Percentiles rank a stretch among this genome's conserved stretches.
These are phyloP conservation scores for Trichonephila inaurata DNA, from an alignment of 1,140 invertebrate genomes.

Conservation along the genomic window DNA sequence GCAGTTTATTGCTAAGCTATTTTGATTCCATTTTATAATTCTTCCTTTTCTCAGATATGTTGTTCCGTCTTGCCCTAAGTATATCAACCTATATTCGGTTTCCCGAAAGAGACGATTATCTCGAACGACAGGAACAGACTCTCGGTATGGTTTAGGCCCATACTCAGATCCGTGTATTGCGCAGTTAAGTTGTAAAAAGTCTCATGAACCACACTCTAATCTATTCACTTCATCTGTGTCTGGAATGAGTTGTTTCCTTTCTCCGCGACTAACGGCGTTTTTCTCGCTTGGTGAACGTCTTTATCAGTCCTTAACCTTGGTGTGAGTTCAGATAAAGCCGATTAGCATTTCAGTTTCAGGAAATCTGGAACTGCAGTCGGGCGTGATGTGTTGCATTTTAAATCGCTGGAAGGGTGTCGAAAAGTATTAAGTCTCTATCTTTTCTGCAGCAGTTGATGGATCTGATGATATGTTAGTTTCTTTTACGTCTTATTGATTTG, in stretches of 20 bases:
- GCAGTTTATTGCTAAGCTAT: too few relatives aligned
- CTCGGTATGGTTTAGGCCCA: not conserved
- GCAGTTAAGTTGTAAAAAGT: not conserved
- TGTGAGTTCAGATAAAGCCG: not conserved
- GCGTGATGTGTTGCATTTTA: not conserved
- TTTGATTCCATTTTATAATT: too few relatives aligned
- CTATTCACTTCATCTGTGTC: not conserved
- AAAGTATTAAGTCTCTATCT: not conserved
- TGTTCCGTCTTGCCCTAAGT: not conserved
- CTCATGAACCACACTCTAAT: not conserved
- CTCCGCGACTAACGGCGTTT: not conserved
- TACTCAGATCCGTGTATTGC: not conserved
- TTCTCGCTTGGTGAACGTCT: not conserved
- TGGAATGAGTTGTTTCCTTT: slow-evolving; percentile 14
- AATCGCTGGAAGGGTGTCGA: not conserved
- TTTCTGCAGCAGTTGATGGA: not conserved
- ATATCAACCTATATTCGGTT: not conserved
- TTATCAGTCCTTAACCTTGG: slow-evolving; percentile 28
- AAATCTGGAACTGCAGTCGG: not conserved
- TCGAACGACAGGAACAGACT: not conserved
- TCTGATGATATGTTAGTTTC: not conserved
- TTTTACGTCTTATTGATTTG: too few relatives aligned
- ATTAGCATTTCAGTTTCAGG: slow-evolving; percentile 8
- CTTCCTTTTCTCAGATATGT: not conserved
- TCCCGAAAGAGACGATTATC: not conserved